Conservation (phyloP, 2,797 vertebrate genomes). For the Gymnodraco acuticeps region DNA sequence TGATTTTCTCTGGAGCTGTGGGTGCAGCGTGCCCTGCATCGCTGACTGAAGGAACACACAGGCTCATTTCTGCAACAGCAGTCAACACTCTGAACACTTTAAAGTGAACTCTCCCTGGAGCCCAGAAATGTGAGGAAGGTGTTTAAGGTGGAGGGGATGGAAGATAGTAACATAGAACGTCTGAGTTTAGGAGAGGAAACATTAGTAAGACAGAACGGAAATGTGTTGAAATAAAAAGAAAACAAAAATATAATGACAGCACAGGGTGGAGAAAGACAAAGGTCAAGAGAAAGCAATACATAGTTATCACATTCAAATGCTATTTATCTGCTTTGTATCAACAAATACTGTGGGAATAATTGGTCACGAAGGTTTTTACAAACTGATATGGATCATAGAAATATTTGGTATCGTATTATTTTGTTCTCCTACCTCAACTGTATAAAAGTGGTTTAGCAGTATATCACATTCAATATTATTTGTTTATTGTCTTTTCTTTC, state of each 20-base stretch:
- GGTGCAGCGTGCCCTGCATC: constrained; percentile 12
- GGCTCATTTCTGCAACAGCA: constrained; percentile 10
- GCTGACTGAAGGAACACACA: constrained; percentile 16
- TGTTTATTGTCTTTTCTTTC: too few species aligned
- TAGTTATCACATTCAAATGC: background rate
- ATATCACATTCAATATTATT: too few species aligned
- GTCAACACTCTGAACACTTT: constrained; percentile 22
- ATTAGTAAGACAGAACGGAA: background rate
- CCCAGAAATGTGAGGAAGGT: background rate
- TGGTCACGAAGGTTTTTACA: background rate
- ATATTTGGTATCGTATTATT: too few species aligned
- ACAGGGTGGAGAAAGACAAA: background rate
- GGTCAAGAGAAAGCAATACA: constrained; percentile 9
- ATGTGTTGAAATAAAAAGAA: background rate
- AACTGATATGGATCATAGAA: too few species aligned
- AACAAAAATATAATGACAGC: background rate
- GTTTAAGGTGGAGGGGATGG: background rate
- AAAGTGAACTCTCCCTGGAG: constrained; percentile 12
- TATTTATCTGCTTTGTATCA: background rate
- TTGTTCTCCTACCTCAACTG: too few species aligned
- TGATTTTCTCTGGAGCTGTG: constrained; percentile 34
- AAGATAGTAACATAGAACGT: background rate
- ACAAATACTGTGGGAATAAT: background rate
- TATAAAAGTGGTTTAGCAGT: too few species aligned
- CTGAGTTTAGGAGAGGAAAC: background rate